Conservation (phyloP, 2,888 invertebrate species). For the Magallana nippona region DNA sequence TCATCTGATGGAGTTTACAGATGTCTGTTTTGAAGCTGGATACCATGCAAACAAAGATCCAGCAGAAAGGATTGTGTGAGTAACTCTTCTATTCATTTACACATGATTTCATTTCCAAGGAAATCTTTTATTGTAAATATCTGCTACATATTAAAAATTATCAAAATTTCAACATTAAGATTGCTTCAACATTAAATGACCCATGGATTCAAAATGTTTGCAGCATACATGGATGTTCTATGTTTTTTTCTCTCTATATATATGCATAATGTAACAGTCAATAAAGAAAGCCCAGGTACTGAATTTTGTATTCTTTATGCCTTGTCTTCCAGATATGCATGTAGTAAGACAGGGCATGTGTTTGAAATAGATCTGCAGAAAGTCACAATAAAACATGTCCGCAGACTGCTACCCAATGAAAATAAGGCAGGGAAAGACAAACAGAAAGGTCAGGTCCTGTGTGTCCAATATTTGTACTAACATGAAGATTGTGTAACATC, state of each 20-base stretch:
- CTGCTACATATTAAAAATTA: no score
- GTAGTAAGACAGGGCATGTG: conserved; percentile 78
- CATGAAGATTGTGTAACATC: no score
- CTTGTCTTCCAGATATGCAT: conserved; percentile 72
- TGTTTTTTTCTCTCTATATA: no score
- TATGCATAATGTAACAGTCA: background rate
- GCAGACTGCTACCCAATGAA: conserved; percentile 75
- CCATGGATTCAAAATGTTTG: no score
- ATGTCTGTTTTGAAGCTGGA: conserved; percentile 76
- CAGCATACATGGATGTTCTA: no score
- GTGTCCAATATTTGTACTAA: no score
- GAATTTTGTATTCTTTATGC: background rate
- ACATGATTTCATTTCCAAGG: no score
- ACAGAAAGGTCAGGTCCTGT: conserved; percentile 52
- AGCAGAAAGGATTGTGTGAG: conserved; percentile 75
- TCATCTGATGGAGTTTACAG: conserved; percentile 78
- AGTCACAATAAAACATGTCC: conserved; percentile 74
- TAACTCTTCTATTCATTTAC: conserved; percentile 10
- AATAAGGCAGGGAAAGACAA: conserved; percentile 66
- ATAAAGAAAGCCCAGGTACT: background rate
- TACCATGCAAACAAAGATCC: conserved; percentile 72
- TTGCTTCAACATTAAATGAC: no score
- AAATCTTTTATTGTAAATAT: no score
- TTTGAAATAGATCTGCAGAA: conserved; percentile 78
- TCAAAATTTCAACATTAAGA: no score